Conservation (phyloP, 2,797 vertebrate genomes). For the Taenioides sp. region DNA sequence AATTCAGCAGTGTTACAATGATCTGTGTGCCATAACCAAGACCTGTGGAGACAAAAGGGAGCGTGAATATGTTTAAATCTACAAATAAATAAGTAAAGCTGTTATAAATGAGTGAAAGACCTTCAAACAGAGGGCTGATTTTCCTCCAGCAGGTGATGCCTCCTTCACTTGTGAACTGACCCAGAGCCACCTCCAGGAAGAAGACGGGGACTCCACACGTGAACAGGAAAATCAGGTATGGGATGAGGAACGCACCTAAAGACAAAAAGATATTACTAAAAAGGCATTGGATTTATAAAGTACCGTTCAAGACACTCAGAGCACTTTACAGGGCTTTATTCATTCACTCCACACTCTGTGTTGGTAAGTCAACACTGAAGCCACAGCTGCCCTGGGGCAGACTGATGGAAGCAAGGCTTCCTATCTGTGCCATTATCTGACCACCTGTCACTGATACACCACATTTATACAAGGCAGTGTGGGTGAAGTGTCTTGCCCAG, state of each 20-base stretch:
- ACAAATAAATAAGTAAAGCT: not conserved
- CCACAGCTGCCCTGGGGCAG: no score
- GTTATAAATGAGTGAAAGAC: conserved; percentile 54
- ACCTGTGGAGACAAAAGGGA: conserved; percentile 70
- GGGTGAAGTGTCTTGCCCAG: no score
- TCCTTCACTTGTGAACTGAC: conserved; percentile 94
- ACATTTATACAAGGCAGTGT: no score
- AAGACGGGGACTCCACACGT: conserved; percentile 95
- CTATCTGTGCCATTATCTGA: no score
- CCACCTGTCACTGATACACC: no score
- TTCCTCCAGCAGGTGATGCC: conserved; percentile 93
- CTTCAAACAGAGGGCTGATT: conserved; percentile 96
- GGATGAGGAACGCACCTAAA: conserved; percentile 95
- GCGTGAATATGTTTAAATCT: no score
- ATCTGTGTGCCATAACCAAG: conserved; percentile 94
- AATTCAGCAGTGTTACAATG: conserved; percentile 87
- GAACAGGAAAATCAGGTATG: conserved; percentile 96
- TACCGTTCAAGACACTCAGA: no score
- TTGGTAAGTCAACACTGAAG: no score
- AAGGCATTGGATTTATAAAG: no score
- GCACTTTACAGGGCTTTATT: no score
- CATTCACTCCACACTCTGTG: no score
- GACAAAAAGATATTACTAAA: not conserved
- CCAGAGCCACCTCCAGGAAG: conserved; percentile 90
- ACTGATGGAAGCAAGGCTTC: no score